Conservation (phyloP, 1,140 invertebrate genomes). For the Cheumatopsyche charites region DNA sequence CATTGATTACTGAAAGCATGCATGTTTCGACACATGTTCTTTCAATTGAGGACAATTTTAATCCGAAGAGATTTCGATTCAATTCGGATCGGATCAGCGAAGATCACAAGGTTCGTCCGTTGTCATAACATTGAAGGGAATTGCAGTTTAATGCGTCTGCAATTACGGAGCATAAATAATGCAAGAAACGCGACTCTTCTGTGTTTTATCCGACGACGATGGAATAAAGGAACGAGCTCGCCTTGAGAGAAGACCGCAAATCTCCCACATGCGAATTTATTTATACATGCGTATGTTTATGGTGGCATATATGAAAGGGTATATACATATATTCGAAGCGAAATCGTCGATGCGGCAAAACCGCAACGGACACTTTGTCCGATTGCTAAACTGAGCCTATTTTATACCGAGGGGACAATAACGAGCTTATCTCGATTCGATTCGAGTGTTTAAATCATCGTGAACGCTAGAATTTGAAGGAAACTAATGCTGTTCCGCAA, state of each 20-base stretch:
- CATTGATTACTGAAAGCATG: too few species aligned
- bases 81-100: too few species aligned
- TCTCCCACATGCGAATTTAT: constrained; percentile 5
- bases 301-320: background rate
- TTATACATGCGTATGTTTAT: background rate
- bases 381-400: constrained; percentile 14
- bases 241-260: constrained; percentile 34
- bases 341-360: constrained; percentile 8
- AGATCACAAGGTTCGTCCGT: too few species aligned
- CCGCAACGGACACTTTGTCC: background rate
- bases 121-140: constrained; percentile 5
- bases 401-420: background rate
- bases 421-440: constrained; percentile 16
- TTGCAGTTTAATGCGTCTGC: constrained; percentile 16
- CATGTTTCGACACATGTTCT: too few species aligned
- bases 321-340: background rate
- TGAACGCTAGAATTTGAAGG: constrained; percentile 14
- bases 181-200: constrained; percentile 19
- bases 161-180: constrained; percentile 21
- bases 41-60: too few species aligned
- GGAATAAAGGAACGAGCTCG: constrained; percentile 18
- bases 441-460: constrained; percentile 8
- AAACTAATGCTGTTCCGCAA: constrained; percentile 6
- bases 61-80: too few species aligned
- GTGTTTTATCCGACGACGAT: constrained; percentile 10